Base-by-base conservation (phyloP, 2,888 invertebrate species). In the Cerastis leucographa region DNA sequence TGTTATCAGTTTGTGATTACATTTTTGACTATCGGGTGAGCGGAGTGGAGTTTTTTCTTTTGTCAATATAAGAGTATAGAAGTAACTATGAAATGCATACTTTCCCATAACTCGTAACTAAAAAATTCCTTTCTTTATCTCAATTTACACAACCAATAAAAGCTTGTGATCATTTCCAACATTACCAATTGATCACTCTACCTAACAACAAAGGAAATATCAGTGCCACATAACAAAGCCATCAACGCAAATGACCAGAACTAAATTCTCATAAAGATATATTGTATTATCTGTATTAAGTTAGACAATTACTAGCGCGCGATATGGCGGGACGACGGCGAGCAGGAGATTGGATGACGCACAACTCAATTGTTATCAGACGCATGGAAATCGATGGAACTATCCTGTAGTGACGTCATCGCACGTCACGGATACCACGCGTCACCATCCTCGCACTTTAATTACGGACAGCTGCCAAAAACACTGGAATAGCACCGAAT, bases 331-430 rank as follows among this genome's bases (percentile, higher is more conserved):
- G 79, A 77, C 83, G 80, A 78, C 85, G 86, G 85, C 56, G 64
- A 70, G 75, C 74, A 85, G 74, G 86, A 88, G 87, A 89, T 89
- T 89, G 86, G 86, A 85, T 81, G 86, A 87, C 88, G 86, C 87
- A 88, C 82, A 70, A 82, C 83, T 83, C 85, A 78, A 80, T 87
- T 84, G 85, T 88, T 90, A 90, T 90, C 89, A 87, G 88, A 84
- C 81, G 85, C 82, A 84, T 84, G 87, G 85, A 88, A 89, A 91
- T 91, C 89, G 88, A 89, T 90, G 78, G 73, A 84, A 87, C 84
- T 81, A 89, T 83, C 84, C 80, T 79, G 79, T 81, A 78, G 77
- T 90, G 89, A 89, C 89, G 86, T 82, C 84, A 87, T 79, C 74
- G 79, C 81, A 88, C 88, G 87, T 86, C 88, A 85, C 85, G 77